Evolutionary conservation across 2,113 vertebrate genomes (phyloP).

Genomic region (Pungitius pungitius): DNA sequence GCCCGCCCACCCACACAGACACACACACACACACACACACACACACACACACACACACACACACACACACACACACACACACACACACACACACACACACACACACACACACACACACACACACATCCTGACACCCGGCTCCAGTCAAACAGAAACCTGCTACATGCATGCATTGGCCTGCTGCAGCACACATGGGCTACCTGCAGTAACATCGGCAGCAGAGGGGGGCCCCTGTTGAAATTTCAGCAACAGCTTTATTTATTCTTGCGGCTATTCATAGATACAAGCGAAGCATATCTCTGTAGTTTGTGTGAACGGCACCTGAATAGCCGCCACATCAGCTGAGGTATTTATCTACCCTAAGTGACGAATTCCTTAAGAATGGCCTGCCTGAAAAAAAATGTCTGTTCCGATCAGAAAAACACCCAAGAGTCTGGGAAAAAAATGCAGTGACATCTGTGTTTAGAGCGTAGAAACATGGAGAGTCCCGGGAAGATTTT

Average conservation of each 20-base stretch:
- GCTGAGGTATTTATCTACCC: conserved; percentile 53
- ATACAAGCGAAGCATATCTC: conserved; percentile 53
- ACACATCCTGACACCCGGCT: conserved; percentile 60
- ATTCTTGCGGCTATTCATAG: conserved; percentile 67
- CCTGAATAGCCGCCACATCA: conserved; percentile 52
- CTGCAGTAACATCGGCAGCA: conserved; percentile 51
- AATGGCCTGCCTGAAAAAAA: conserved; percentile 45
- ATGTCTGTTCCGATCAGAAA: conserved; percentile 61
- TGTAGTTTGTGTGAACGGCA: conserved; percentile 53
- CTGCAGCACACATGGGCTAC: conserved; percentile 44
- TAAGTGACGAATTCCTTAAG: conserved; percentile 67
- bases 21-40: conserved; percentile 32
- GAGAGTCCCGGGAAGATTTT: conserved; percentile 29
- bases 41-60: conserved; percentile 35
- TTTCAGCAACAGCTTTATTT: conserved; percentile 69
- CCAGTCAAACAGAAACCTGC: conserved; percentile 49
- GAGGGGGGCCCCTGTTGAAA: conserved; percentile 28
- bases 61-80: conserved; percentile 38
- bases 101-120: conserved; percentile 22
- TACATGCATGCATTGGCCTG: conserved; percentile 28
- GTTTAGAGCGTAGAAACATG: conserved; percentile 33
- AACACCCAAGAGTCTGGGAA: conserved; percentile 50
- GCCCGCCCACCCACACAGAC: conserved; percentile 28
- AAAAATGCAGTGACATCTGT: conserved; percentile 67
- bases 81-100: conserved; percentile 43